Conservation (phyloP, 2,888 invertebrate species). For the Acrobasis suavella region DNA sequence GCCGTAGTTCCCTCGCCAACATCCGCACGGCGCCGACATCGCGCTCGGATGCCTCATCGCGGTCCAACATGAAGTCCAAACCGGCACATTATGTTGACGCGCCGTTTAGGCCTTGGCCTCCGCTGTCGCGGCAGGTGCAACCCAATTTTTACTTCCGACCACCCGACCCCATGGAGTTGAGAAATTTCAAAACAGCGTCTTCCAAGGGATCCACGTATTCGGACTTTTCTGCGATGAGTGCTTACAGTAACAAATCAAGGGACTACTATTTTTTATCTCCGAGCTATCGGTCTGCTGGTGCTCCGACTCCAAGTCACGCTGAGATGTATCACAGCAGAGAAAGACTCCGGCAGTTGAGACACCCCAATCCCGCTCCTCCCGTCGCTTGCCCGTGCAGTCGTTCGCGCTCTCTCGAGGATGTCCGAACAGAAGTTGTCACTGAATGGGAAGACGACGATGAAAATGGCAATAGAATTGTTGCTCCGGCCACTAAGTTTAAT, state of each 20-base stretch:
- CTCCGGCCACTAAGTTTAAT: constrained; percentile 76
- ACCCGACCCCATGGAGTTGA: constrained; percentile 75
- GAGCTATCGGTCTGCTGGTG: constrained; percentile 86
- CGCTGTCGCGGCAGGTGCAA: constrained; percentile 81
- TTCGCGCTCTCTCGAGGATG: constrained; percentile 88
- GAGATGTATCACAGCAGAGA: constrained; percentile 64
- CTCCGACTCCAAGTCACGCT: constrained; percentile 67
- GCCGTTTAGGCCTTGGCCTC: constrained; percentile 85
- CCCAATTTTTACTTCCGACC: constrained; percentile 78
- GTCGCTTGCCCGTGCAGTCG: constrained; percentile 84
- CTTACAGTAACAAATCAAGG: constrained; percentile 72
- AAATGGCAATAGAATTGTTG: constrained; percentile 83
- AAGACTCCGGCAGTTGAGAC: constrained; percentile 72
- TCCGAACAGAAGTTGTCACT: constrained; percentile 85
- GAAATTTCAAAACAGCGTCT: constrained; percentile 73
- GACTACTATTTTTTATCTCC: constrained; percentile 86
- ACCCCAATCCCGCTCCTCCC: constrained; percentile 55
- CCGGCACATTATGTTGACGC: constrained; percentile 77
- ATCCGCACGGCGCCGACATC: constrained; percentile 73
- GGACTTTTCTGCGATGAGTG: constrained; percentile 78
- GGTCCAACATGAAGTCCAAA: constrained; percentile 86
- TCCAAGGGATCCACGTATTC: constrained; percentile 75
- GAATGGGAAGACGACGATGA: constrained; percentile 85
- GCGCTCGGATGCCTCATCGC: constrained; percentile 73
- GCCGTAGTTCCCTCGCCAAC: constrained; percentile 71